Evolutionary conservation across 1,140 invertebrate species (phyloP), one percentile per base, ranked within the genome.

Genomic region (Calycopis cecrops): DNA sequence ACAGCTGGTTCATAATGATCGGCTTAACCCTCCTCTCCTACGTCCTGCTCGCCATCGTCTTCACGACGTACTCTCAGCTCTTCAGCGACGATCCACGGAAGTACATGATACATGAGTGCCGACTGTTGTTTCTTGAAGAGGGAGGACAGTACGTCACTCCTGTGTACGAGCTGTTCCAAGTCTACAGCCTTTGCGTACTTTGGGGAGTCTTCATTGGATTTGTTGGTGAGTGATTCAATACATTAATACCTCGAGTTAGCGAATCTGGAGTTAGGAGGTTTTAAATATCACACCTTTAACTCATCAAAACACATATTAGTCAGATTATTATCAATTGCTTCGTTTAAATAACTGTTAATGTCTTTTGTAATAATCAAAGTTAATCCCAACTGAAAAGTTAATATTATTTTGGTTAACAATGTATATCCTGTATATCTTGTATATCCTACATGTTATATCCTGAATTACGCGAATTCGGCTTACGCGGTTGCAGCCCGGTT

Each of bases 91-190:
- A 52, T 8, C 67, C 67, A 1, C 59, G 53, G 48, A 52, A 49
- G 18, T 66, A 56, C 51, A 61, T 69, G 66, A 40, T 65, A 1
- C 66, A 69, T 14, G 63, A 69, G 40, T 33, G 42, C 3, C 16
- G 37, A 0, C 28, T 65, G 3, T 37, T 60, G 1, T 48, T 52
- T 14, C 28, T 69, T 7, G 53, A 49, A 3, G 56, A 60, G 4
- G 63, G 63, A n/a, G 14, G 55, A 28, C 58, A 63, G 38, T 69
- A 63, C 34, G n/a, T 52, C 4, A 57, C 48, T 9, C 66, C 66
- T 0, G 59, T 52, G 11, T 69, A 47, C 44, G 66, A 69, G 47
- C 14, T 62, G 1, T 33, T 59, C n/a, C 42, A 48, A 17, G 12
- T 49, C 0, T 69, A 63, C 37, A 54, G 28, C n/a, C 8, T 47